Base-by-base conservation (phyloP, 2,888 invertebrate species). In the Aplocera efformata region DNA sequence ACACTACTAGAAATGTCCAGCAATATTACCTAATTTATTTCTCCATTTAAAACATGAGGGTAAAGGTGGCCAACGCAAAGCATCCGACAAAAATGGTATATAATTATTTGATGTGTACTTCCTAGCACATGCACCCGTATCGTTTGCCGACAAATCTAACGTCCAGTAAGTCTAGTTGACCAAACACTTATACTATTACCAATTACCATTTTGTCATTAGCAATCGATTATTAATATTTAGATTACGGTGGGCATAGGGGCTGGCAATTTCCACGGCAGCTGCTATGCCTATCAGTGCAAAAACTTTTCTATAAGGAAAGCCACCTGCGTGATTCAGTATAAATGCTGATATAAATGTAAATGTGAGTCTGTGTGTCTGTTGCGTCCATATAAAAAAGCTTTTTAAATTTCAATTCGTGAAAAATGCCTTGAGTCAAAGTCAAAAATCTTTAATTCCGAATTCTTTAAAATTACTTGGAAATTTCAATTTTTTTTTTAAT, bases 191-290 rank as follows among this genome's bases (percentile, higher is more conserved):
- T 21, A 36, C 7, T 10, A 5, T 17, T 36, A 29, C 47, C 40
- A 48, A 84, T 85, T 83, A 76, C 74, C 81, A 83, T 82, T 83
- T 79, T 79, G 79, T 82, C 84, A 83, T 88, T 85, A 85, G 79
- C 77, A 67, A 78, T 78, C 54, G 70, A 56, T 79, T 84, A 88
- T 85, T 86, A 82, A 85, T 86, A 76, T 75, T 73, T 79, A 80
- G 83, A 81, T 85, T 85, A 85, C 81, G 65, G 67, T 59, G 62
- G 66, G 67, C 58, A 88, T 88, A 88, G 76, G 88, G 88, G 88
- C 83, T 75, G 30, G 84, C 78, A 82, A 84, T 86, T 86, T 86
- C 82, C 79, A 67, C 75, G 68, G 45, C 62, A 63, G 63, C 86
- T 84, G 79, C 79, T 77, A 17, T 79, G 25, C 63, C 63, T 84